Base-by-base conservation (phyloP, 2,113 vertebrate genomes). In the Rallus limicola region DNA sequence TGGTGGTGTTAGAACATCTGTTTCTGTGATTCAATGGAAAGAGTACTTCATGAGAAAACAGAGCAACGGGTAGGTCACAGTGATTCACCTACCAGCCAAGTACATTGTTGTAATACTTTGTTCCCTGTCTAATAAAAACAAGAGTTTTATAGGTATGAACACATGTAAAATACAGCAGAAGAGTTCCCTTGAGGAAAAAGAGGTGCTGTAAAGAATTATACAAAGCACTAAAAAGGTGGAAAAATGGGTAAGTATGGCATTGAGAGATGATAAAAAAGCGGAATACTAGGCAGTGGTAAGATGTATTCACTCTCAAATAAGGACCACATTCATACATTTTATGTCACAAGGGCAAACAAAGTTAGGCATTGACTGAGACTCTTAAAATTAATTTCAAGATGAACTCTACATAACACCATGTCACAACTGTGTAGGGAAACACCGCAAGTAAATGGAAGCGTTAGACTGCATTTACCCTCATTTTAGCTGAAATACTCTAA, bases 11-110 rank as follows among this genome's bases (percentile, higher is more conserved):
- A 96, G 93, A 97, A 98, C 98, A 98, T 98, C 98, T 98, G 98
- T 98, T 98, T 98, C 97, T 97, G 96, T 98, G 97, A 98, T 97
- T 98, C 97, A 98, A 97, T 96, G 98, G 98, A 95, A 98, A 98
- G 96, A 96, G 68, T 96, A 97, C 96, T 97, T 97, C 97, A 98
- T 98, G 98, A 98, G 98, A 98, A 98, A 98, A 96, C 84, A 92
- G 95, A 96, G 93, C 63, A 97, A 90, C 4, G 92, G 40, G 23
- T 91, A 93, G 95, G 97, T 97, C 97, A 97, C 84, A 97, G 75
- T 89, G 96, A 97, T 97, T 97, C 97, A 95, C 88, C 95, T 97
- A 97, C 92, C 94, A 76, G 68, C 92, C 88, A 91, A 98, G 72
- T 60, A 91, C 44, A 90, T 96, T 67, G 91, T 76, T 82, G 79